These are phyloP conservation scores for Drosophila ogumai DNA, from an alignment of 1,140 invertebrate species.

Conservation along the genomic window DNA sequence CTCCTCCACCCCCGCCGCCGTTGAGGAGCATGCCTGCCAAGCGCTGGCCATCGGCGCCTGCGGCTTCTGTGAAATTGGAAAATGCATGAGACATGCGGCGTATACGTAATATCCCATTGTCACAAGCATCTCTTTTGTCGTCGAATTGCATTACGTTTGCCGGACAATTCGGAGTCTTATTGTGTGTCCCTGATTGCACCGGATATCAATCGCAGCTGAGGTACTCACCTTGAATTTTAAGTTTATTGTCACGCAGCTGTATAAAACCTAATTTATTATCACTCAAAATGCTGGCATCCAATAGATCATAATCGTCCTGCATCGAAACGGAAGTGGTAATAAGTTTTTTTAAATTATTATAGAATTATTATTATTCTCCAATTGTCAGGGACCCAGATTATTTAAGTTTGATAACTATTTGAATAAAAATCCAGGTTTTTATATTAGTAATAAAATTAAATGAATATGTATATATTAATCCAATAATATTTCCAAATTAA, in stretches of 20 bases:
- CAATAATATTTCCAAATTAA: neutral
- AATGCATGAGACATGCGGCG: constrained; percentile 55
- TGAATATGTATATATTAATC: too few species aligned
- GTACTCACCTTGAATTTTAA: constrained; percentile 84
- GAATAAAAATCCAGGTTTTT: too few species aligned
- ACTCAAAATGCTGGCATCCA: constrained; percentile 82
- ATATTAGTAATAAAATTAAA: too few species aligned
- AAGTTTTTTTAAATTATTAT: neutral
- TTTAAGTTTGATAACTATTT: neutral
- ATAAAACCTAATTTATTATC: constrained; percentile 85
- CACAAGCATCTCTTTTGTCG: constrained; percentile 38
- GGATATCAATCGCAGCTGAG: constrained; percentile 19
- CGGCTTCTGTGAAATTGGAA: constrained; percentile 69
- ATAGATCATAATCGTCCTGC: constrained; percentile 81
- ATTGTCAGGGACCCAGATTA: neutral
- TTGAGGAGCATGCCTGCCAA: constrained; percentile 78
- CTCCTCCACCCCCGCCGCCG: constrained; percentile 43
- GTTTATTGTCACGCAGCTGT: constrained; percentile 84
- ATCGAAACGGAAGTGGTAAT: constrained; percentile 1
- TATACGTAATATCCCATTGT: constrained; percentile 59
- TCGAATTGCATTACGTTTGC: constrained; percentile 43
- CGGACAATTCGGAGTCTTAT: constrained; percentile 2
- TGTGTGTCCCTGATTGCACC: constrained; percentile 43
- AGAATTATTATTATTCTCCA: neutral
- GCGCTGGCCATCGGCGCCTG: constrained; percentile 74